Evolutionary conservation across 2,113 vertebrate species (phyloP).

Genomic region (Procavia capensis): DNA sequence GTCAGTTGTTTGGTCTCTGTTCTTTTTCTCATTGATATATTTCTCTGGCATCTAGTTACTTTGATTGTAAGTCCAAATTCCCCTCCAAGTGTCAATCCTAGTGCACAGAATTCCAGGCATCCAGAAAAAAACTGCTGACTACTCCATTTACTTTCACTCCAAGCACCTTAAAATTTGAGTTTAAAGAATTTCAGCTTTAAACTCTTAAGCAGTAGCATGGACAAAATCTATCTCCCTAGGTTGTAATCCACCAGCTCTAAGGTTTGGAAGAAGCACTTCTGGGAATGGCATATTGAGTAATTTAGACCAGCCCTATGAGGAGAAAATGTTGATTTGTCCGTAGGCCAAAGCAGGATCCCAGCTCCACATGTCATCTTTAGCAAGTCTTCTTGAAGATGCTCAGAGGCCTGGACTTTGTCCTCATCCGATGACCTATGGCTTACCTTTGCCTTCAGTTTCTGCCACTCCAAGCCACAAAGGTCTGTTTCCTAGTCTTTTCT

Average conservation of each 20-base stretch:
- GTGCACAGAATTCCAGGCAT: not conserved
- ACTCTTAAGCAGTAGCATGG: not conserved
- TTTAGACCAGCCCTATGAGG: not conserved
- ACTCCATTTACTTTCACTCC: not conserved
- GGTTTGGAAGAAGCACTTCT: not conserved
- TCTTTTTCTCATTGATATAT: not conserved
- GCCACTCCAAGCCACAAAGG: not conserved
- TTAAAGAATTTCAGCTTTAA: not conserved
- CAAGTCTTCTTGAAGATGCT: not conserved
- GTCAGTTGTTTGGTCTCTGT: not conserved
- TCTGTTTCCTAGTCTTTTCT: not conserved
- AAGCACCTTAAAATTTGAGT: not conserved
- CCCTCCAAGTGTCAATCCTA: not conserved
- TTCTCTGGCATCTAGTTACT: not conserved
- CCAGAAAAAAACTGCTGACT: not conserved
- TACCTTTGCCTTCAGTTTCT: not conserved
- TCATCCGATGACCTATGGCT: not conserved
- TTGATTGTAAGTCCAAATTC: not conserved
- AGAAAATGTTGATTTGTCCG: too few relatives aligned
- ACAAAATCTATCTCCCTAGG: too few relatives aligned
- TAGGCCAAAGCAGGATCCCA: not conserved
- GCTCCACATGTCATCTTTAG: not conserved
- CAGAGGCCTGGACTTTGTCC: not conserved
- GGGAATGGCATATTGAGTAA: too few relatives aligned
- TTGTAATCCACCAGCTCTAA: not conserved